Conservation (phyloP, 2,797 vertebrate species). For the Melanotaenia parkinsoni region DNA sequence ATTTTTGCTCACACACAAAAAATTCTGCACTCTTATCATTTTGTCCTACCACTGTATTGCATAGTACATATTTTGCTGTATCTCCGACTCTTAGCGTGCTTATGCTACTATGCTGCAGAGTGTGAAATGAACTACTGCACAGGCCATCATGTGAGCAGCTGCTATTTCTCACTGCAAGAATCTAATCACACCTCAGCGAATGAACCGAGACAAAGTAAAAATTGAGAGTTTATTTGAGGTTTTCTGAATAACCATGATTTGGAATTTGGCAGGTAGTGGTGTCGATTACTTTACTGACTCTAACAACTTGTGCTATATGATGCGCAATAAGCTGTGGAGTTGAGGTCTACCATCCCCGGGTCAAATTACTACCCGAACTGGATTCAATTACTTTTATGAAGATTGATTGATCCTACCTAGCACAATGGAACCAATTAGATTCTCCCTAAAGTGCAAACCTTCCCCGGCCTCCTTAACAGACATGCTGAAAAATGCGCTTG, state of each 20-base stretch:
- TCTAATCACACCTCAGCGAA: slow-evolving; percentile 24
- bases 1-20: slow-evolving; percentile 36
- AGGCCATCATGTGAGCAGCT: slow-evolving; percentile 51
- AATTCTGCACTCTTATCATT: neutral
- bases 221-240: slow-evolving; percentile 3
- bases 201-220: neutral
- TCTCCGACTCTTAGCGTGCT: slow-evolving; percentile 49
- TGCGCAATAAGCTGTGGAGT: slow-evolving; percentile 2
- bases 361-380: slow-evolving; percentile 49
- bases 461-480: slow-evolving; percentile 36
- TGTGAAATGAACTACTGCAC: slow-evolving; percentile 48
- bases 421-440: slow-evolving; percentile 69
- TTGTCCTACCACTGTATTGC: slow-evolving; percentile 9
- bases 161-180: slow-evolving; percentile 32
- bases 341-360: slow-evolving; percentile 14
- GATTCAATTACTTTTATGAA: slow-evolving; percentile 61
- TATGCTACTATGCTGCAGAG: slow-evolving; percentile 41
- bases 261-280: neutral
- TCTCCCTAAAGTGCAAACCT: slow-evolving; percentile 58
- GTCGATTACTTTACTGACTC: slow-evolving; percentile 13
- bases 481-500: slow-evolving; percentile 23
- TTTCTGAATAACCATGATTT: slow-evolving; percentile 16
- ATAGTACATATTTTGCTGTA: slow-evolving; percentile 34
- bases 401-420: slow-evolving; percentile 59
- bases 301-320: slow-evolving; percentile 6